Base-by-base conservation (phyloP, 2,113 vertebrate genomes). In the Patagioenas fasciata region DNA sequence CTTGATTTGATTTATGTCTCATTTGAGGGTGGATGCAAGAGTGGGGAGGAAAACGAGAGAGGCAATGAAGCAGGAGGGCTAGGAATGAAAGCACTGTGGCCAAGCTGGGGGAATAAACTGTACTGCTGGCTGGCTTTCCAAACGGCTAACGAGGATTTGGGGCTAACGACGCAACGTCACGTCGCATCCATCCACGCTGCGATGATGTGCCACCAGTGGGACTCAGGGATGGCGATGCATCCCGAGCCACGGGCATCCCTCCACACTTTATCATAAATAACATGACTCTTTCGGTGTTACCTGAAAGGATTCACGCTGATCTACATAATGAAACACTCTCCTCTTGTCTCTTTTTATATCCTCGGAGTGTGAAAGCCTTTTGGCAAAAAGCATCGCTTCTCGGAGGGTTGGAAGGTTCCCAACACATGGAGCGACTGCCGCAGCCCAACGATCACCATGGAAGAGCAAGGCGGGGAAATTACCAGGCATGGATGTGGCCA, bases 191-290 rank as follows among this genome's bases (percentile, higher is more conserved):
- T 71, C 62, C 9, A 6, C 42, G 15, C 34, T 2, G 1, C 2
- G 69, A n/a, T 7, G 38, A 67, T 8, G 38, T 23, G 65, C 65
- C 34, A 34, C 65, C 1, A 1, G 0, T 0, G 6, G 77, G 51
- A n/a, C 36, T 18, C 12, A 0, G 36, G 60, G 40, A 50, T 25
- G 31, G 44, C 2, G 56, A 66, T 4, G 57, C 40, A 25, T 9
- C 66, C 77, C 1, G 15, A 86, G 77, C 71, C 38, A 40, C 0
- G 5, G 54, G 56, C 61, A 31, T 34, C 80, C 66, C 66, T 16
- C 51, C 56, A 3, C 36, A 24, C 51, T 11, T n/a, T 20, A 1
- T 54, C 32, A 61, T 15, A 56, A 80, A 29, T 24, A 56, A 61
- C 0, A 4, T 3, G 57, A 51, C 53, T 51, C 8, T 20, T 50